phyloP scores from a whole-genome alignment of 2,797 vertebrate genomes.

The Trichosurus vulpecula region DNA sequence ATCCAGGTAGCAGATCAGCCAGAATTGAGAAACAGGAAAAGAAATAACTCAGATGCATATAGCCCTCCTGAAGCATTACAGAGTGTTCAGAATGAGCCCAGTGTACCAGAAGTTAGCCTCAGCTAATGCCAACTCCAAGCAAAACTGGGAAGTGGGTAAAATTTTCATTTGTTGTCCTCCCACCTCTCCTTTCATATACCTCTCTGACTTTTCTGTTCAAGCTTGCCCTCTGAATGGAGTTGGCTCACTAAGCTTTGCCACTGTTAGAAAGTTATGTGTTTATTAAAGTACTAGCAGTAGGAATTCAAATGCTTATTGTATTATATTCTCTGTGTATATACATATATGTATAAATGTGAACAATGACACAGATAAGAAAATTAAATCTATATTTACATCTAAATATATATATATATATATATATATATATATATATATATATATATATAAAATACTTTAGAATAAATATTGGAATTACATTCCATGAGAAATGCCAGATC shows the following conservation, averaged over 20 bases:
- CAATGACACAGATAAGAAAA: background rate
- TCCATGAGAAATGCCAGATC: background rate
- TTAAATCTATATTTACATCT: background rate
- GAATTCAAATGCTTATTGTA: background rate
- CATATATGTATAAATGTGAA: background rate
- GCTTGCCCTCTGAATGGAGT: background rate
- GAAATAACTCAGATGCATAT: background rate
- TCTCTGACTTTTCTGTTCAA: background rate
- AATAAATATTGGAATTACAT: background rate
- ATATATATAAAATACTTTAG: background rate
- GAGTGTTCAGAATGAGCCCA: background rate
- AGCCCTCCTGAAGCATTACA: background rate
- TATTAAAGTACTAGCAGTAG: background rate
- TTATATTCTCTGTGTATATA: background rate
- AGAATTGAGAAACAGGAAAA: constrained; percentile 29
- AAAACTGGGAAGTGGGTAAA: no score
- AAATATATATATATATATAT: background rate
- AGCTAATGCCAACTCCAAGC: background rate
- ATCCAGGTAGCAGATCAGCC: constrained; percentile 51
- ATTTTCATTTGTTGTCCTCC: background rate
- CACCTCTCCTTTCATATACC: background rate
- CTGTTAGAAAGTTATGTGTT: background rate
- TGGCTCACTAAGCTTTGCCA: background rate
- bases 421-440: no score
- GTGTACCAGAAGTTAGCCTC: background rate